phyloP scores from a whole-genome alignment of 2,113 vertebrate species.

The Numida meleagris region DNA sequence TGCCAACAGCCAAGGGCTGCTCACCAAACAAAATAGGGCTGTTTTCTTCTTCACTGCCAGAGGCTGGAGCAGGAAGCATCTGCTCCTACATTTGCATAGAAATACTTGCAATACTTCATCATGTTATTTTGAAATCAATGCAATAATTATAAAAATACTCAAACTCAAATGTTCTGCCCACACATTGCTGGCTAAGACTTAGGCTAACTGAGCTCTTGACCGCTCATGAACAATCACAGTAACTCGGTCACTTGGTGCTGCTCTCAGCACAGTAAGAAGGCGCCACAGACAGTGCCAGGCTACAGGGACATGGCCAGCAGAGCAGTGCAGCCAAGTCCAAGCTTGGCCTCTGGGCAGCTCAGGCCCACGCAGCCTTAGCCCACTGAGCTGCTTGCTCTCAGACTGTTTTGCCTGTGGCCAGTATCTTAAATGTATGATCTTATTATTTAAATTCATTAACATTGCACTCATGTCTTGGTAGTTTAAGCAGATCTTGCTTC shows the following conservation, averaged over 20 bases:
- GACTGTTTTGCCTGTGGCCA: neutral
- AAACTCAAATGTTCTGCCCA: neutral
- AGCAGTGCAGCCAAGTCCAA: neutral
- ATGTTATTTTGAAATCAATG: neutral
- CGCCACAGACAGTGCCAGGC: rapidly evolving
- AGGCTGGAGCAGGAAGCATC: neutral
- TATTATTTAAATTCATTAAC: neutral
- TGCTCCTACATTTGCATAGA: neutral
- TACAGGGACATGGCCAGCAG: neutral
- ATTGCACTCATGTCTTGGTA: neutral
- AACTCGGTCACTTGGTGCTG: neutral
- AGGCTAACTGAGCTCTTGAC: neutral
- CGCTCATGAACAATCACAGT: neutral
- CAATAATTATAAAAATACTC: neutral
- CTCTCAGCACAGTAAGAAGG: neutral
- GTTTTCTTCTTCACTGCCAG: neutral
- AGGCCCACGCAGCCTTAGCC: neutral
- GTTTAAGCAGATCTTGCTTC: neutral
- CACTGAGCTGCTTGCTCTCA: neutral
- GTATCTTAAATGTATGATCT: neutral
- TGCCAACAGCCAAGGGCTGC: rapidly evolving
- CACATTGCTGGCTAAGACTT: neutral
- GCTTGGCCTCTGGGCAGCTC: neutral
- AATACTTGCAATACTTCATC: neutral
- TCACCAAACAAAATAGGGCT: neutral